Evolutionary conservation across 2,113 vertebrate species (phyloP), one percentile per base, ranked within the genome.

Genomic region (Aegithalos caudatus): DNA sequence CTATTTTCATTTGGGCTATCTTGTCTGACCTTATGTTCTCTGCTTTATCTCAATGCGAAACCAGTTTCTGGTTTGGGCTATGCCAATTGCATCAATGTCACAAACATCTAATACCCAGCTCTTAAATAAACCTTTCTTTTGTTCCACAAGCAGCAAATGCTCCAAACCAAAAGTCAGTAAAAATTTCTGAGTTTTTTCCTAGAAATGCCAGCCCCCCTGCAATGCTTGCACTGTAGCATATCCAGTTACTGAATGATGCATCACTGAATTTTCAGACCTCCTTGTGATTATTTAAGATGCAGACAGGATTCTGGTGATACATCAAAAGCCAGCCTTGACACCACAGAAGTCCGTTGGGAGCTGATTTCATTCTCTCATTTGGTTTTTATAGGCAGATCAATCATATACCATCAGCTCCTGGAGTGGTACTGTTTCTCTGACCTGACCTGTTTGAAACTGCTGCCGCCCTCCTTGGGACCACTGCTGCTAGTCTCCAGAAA

Each of bases 311-410:
- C 78, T 92, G 85, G 74, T 22, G 3, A 81, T 67, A 87, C 35
- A 89, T 89, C 73, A 89, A 54, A 91, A 86, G 92, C 87, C 94
- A 91, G 44, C 15, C 56, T 62, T 82, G 85, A 47, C 87, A 93
- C 70, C 40, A 53, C 31, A 76, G 8, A 76, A 74, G 14, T 79
- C 84, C 44, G 61, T 56, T 9, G 71, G 92, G 87, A 87, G 29
- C 48, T 81, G 53, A 74, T 54, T 91, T 96, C 66, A 57, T 90
- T 94, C 48, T 93, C 78, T 61, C 48, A 90, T 91, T 76, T 82
- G 69, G 57, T 61, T 93, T 95, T 95, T 91, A 72, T 60, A 94
- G 48, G 61, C 78, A 94, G 73, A 95, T 87, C 67, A 84, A 81
- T 95, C 90, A 85, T 27, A 18, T 9, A 54, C 40, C 20, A 93